Base-by-base conservation (phyloP, 2,113 vertebrate genomes). In the Chaetodon auriga region DNA sequence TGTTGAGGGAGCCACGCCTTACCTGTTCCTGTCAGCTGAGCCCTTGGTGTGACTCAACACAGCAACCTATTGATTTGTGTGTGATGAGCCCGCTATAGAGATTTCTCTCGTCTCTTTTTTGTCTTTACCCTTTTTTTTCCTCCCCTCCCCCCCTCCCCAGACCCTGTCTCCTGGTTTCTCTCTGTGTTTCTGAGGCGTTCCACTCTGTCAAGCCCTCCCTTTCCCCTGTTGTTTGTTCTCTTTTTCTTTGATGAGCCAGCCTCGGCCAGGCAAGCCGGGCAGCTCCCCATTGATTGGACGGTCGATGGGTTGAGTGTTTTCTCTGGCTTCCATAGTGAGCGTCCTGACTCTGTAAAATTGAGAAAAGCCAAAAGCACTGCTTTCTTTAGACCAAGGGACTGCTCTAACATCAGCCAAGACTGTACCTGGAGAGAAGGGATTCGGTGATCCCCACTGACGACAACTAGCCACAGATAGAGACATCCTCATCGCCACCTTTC, bases 241-340 rank as follows among this genome's bases (percentile, higher is more conserved):
- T 78, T 83, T 75, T 75, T 78, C 90, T 93, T 90, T 93, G 90
- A 93, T 93, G 92, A 92, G 87, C 89, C 63, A 79, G 84, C 84
- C 83, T 87, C 60, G 54, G 79, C 84, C 84, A 82, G 83, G 88
- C 85, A 70, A 71, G 84, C 90, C 82, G 35, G 30, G 84, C 90
- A 88, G 89, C 90, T 93, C 87, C 78, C 85, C 89, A 92, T 92
- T 92, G 94, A 94, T 94, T 93, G 90, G 91, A 61, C 75, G 86
- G 92, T 94, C 90, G 90, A 94, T 94, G 91, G 88, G 92, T 92
- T 90, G 91, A 93, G 91, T 90, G 83, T 92, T 92, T 91, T 91
- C 79, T 70, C 86, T 68, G 65, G 80, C 81, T 87, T 85, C 86
- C 83, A 72, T 82, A 75, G 85, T 60, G 55, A 68, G 89, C 77